Evolutionary conservation across 2,113 vertebrate species (phyloP).

Genomic region (Neodontobutis hainanensis): DNA sequence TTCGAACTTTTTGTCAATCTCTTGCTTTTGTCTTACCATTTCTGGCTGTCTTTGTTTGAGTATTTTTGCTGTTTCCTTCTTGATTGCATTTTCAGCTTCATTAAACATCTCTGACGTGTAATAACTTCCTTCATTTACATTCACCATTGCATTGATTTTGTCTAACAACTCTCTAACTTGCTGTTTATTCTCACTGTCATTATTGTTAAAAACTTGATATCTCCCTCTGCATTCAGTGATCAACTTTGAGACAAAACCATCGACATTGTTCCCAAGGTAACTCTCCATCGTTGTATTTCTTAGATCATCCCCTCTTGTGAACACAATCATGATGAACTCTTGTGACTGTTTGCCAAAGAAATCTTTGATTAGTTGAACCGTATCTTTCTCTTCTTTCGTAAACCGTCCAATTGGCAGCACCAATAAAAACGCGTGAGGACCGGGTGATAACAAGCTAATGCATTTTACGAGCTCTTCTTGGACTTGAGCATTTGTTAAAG

Average conservation of each 20-base stretch:
- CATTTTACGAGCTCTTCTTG: constrained; percentile 43
- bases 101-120: constrained; percentile 43
- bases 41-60: constrained; percentile 36
- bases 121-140: constrained; percentile 12
- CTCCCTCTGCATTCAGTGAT: constrained; percentile 10
- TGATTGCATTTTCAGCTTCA: constrained; percentile 31
- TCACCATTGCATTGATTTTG: constrained; percentile 41
- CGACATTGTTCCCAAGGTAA: not conserved
- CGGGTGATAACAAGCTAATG: constrained; percentile 46
- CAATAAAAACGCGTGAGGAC: constrained; percentile 63
- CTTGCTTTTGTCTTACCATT: constrained; percentile 23
- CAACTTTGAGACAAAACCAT: constrained; percentile 10
- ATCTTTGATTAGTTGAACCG: constrained; percentile 40
- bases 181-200: not conserved
- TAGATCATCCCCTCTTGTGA: constrained; percentile 61
- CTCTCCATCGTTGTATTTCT: not conserved
- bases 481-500: not conserved
- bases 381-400: constrained; percentile 47
- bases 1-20: constrained; percentile 6
- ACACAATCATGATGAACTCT: constrained; percentile 42
- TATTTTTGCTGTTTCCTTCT: constrained; percentile 37
- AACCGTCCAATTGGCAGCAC: constrained; percentile 54
- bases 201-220: constrained; percentile 55
- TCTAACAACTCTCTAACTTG: constrained; percentile 51
- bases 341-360: constrained; percentile 50